These are phyloP conservation scores for Girardia tigrina DNA, from an alignment of 2,888 invertebrate species.

Conservation along the genomic window DNA sequence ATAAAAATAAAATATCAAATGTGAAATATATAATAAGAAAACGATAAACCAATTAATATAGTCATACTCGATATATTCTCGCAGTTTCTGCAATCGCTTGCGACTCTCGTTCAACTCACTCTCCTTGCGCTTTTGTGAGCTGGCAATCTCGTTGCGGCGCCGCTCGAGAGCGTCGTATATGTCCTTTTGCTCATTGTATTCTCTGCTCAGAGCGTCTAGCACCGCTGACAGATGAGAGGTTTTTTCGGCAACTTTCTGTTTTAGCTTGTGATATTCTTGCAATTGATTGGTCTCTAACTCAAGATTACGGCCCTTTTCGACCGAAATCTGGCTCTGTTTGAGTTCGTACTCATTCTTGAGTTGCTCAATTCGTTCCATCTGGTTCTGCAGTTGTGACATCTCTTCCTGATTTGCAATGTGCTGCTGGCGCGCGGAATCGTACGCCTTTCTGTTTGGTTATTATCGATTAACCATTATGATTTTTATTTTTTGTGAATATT, in stretches of 20 bases:
- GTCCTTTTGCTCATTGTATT: conserved; percentile 62
- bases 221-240: conserved; percentile 83
- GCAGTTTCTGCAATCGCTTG: conserved; percentile 78
- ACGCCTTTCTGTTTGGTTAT: conserved; percentile 34
- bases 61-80: conserved; percentile 71
- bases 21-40: too few relatives aligned
- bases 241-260: conserved; percentile 83
- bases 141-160: conserved; percentile 74
- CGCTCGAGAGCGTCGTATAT: conserved; percentile 36
- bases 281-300: conserved; percentile 83
- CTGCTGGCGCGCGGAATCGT: conserved; percentile 1
- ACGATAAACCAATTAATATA: too few relatives aligned
- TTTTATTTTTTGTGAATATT: too few relatives aligned
- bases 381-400: conserved; percentile 69
- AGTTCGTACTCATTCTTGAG: conserved; percentile 63
- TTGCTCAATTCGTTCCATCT: conserved; percentile 58
- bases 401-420: conserved; percentile 64
- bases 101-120: conserved; percentile 83
- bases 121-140: conserved; percentile 74
- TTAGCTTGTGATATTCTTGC: conserved; percentile 79
- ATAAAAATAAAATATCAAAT: too few relatives aligned
- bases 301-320: conserved; percentile 71
- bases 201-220: conserved; percentile 81
- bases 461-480: too few relatives aligned
- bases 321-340: conserved; percentile 65